phyloP scores from a whole-genome alignment of 2,113 vertebrate genomes.

The Nycticorax nycticorax region DNA sequence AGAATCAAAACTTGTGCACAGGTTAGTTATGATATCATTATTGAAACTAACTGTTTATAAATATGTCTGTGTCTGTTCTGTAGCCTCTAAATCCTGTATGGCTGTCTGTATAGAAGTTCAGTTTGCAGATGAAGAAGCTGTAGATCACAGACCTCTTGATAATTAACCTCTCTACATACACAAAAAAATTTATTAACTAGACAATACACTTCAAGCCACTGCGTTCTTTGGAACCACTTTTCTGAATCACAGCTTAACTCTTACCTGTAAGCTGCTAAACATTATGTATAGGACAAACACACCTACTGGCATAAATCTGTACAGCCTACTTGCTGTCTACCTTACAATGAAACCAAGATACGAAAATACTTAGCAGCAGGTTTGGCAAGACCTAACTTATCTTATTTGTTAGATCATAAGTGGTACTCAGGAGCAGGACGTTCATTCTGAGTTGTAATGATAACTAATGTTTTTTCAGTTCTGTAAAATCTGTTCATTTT shows the following conservation, averaged over 20 bases:
- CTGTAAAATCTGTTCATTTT: background rate
- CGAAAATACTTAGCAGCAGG: background rate
- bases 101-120: background rate
- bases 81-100: background rate
- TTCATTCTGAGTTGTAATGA: background rate
- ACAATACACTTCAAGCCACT: background rate
- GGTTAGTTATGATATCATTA: background rate
- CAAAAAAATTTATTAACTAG: background rate
- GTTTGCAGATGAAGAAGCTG: background rate
- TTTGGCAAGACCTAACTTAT: background rate
- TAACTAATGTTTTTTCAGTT: background rate
- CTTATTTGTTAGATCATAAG: background rate
- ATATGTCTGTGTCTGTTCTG: background rate
- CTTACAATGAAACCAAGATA: background rate
- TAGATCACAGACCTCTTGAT: background rate
- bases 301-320: background rate
- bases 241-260: background rate
- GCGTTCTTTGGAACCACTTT: background rate
- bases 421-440: background rate
- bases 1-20: background rate
- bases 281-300: background rate
- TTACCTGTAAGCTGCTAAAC: background rate
- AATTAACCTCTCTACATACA: background rate
- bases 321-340: rapidly evolving
- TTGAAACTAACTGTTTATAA: background rate